Conservation (phyloP, 2,888 invertebrate species). For the Ellobium chinense region DNA sequence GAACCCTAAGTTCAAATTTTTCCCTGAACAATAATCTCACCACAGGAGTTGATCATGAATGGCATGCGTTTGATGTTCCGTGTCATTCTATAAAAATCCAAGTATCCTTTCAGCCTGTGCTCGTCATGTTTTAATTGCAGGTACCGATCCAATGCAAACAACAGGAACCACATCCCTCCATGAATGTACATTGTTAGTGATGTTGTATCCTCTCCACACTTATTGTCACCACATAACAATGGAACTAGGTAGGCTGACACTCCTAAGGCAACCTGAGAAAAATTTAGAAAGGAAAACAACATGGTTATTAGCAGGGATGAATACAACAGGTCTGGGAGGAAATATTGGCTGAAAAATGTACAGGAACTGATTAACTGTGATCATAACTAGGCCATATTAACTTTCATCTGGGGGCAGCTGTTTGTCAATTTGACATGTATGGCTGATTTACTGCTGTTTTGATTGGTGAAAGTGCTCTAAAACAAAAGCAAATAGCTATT, state of each 20-base stretch:
- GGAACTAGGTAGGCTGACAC: conserved; percentile 63
- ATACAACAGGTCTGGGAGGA: no score
- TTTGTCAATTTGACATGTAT: no score
- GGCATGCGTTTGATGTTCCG: conserved; percentile 65
- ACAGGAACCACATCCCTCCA: conserved; percentile 67
- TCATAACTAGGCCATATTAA: no score
- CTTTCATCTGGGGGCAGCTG: no score
- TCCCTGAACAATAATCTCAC: no score
- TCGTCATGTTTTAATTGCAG: conserved; percentile 65
- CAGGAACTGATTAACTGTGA: no score
- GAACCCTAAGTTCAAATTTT: no score
- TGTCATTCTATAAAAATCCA: conserved; percentile 72
- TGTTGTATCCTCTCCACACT: conserved; percentile 51
- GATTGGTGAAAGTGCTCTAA: no score
- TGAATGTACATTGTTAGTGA: conserved; percentile 65
- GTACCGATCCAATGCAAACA: conserved; percentile 64
- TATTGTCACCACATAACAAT: conserved; percentile 48
- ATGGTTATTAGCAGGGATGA: no score
- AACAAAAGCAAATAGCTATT: no score
- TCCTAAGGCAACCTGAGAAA: conserved; percentile 59
- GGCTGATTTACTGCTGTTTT: no score
- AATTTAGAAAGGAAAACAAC: neutral
- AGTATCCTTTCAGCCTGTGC: conserved; percentile 69
- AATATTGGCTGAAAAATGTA: no score
- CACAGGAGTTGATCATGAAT: conserved; percentile 66